Conservation (phyloP, 2,797 vertebrate genomes). For the Lophotriccus pileatus region DNA sequence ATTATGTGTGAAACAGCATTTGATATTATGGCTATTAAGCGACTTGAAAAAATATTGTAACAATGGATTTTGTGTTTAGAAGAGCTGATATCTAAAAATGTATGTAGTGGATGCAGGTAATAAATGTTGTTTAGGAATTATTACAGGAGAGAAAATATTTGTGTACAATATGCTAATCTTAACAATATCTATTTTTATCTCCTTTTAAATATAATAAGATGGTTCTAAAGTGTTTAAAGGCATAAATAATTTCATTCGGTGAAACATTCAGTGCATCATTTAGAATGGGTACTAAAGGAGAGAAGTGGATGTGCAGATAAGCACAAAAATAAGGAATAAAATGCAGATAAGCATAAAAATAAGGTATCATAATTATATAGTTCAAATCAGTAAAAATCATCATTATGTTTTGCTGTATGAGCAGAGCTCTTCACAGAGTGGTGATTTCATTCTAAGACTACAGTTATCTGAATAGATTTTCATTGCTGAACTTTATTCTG, state of each 20-base stretch:
- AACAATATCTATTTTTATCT: neutral
- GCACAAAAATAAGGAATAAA: neutral
- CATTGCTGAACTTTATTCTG: neutral
- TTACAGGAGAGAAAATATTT: neutral
- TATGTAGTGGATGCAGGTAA: neutral
- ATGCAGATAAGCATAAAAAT: constrained; percentile 1
- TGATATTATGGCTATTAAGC: neutral
- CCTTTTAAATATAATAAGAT: neutral
- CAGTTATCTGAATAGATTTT: neutral
- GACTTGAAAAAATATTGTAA: neutral
- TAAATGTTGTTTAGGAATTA: neutral
- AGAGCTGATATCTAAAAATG: neutral
- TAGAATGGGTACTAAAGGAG: neutral
- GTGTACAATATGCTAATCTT: neutral
- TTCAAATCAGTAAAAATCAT: neutral
- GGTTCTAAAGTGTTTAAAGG: neutral
- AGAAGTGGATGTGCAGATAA: neutral
- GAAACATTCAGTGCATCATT: neutral
- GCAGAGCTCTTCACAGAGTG: neutral
- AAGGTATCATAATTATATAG: neutral
- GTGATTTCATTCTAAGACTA: neutral
- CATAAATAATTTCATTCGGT: neutral
- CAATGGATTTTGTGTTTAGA: neutral
- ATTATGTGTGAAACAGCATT: neutral
- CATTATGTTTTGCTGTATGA: neutral